A percentile compares a stretch with the other conserved stretches of the same genome.
Evolutionary conservation across 2,888 invertebrate species (phyloP).

Genomic region (Drymonia ruficornis): DNA sequence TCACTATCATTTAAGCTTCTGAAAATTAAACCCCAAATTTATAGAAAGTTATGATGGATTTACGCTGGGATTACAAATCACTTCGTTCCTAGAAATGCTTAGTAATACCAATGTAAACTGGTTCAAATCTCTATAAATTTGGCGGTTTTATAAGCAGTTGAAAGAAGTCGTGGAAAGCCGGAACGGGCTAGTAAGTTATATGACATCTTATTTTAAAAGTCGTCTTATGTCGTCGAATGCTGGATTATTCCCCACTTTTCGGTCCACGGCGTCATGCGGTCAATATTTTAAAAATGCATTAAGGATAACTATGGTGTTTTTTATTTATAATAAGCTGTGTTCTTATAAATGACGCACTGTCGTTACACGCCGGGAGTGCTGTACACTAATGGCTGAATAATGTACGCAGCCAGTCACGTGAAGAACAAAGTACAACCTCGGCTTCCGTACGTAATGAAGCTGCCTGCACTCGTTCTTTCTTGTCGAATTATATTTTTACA

Average conservation of each 20-base stretch:
- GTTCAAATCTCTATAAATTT: too few species aligned
- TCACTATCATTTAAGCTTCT: too few species aligned
- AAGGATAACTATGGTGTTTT: neutral
- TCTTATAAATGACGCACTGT: constrained; percentile 40
- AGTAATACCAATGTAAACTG: too few species aligned
- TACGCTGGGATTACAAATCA: too few species aligned
- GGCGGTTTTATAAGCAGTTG: too few species aligned
- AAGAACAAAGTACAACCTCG: constrained; percentile 57
- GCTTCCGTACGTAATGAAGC: constrained; percentile 57
- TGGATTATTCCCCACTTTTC: neutral
- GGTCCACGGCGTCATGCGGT: neutral
- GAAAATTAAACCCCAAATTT: too few species aligned
- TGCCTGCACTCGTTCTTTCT: constrained; percentile 44
- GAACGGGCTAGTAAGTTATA: too few species aligned
- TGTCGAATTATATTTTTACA: constrained; percentile 44
- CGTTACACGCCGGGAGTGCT: constrained; percentile 45
- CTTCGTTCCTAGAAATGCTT: too few species aligned
- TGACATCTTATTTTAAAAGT: neutral
- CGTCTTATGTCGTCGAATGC: neutral
- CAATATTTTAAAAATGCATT: neutral
- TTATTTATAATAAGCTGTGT: constrained; percentile 3
- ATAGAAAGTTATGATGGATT: too few species aligned
- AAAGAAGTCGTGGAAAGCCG: too few species aligned
- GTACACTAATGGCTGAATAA: constrained; percentile 65
- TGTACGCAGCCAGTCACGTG: constrained; percentile 64